Percentiles rank a stretch among this genome's conserved stretches.
Conservation (phyloP, 2,113 vertebrate species). For the Ceyx margarethae region DNA sequence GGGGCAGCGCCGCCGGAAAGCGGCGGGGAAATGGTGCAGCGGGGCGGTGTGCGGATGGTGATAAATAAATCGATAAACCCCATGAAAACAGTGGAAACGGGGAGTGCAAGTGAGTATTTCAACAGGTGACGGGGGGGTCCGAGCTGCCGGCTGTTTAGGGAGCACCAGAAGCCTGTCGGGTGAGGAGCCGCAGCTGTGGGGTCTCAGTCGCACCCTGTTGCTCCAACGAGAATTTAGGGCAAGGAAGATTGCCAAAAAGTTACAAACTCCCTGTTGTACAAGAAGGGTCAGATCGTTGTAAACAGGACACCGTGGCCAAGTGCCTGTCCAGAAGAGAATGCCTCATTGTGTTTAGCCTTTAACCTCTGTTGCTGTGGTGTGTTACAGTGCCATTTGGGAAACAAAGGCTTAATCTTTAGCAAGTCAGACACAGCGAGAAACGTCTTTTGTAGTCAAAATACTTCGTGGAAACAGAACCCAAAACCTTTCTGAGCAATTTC, state of each 20-base stretch:
- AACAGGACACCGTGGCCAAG: neutral
- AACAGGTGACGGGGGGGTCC: accelerated
- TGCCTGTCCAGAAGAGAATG: neutral
- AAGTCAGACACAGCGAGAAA: neutral
- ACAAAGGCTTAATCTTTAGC: neutral
- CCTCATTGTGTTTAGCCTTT: neutral
- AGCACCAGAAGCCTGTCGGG: too few species aligned
- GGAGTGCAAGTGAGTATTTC: neutral
- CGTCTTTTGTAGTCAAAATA: neutral
- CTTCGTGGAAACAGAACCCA: neutral
- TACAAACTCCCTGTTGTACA: neutral
- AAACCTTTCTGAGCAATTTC: neutral
- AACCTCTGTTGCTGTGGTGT: neutral
- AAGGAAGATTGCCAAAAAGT: neutral
- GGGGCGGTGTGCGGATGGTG: too few species aligned
- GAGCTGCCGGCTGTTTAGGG: accelerated
- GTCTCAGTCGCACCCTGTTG: accelerated
- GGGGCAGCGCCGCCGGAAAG: too few species aligned
- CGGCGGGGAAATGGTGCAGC: too few species aligned
- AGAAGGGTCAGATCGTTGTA: neutral
- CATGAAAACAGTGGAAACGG: neutral
- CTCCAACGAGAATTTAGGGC: neutral
- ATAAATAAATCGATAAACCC: neutral
- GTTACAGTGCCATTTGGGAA: neutral
- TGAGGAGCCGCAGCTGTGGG: neutral